phyloP scores from a whole-genome alignment of 2,797 vertebrate species.

The Sphenodon punctatus region DNA sequence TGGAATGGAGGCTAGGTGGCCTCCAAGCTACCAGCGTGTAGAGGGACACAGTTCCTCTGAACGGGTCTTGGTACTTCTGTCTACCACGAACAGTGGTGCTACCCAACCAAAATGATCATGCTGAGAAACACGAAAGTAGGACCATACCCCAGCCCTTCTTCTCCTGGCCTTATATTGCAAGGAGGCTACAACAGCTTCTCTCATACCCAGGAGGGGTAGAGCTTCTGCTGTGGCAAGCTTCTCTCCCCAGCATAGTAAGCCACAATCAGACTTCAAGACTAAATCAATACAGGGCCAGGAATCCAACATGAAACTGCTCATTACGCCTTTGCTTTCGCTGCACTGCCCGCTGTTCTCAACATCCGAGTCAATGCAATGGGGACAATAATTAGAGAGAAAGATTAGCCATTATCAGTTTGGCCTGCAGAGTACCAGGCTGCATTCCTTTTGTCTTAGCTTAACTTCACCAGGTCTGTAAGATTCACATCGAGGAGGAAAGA shows the following conservation, averaged over 20 bases:
- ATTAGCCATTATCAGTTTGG: background rate
- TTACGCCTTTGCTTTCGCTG: background rate
- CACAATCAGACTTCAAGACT: background rate
- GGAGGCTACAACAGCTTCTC: background rate
- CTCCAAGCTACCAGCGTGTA: too few relatives aligned
- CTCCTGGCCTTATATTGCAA: background rate
- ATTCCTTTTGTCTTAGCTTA: background rate
- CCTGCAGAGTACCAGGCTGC: background rate
- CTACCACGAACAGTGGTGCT: background rate
- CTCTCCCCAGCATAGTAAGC: rapidly evolving
- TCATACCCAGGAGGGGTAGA: background rate
- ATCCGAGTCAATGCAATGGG: rapidly evolving
- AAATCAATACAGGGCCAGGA: background rate
- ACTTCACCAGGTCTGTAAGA: background rate
- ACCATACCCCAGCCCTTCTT: background rate
- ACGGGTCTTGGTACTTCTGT: too few relatives aligned
- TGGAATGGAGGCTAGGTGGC: too few relatives aligned
- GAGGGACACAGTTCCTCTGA: too few relatives aligned
- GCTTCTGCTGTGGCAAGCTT: too few relatives aligned
- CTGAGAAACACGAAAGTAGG: background rate
- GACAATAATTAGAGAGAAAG: background rate
- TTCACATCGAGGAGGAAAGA: background rate
- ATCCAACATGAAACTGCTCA: rapidly evolving
- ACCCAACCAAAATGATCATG: background rate
- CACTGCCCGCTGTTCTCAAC: rapidly evolving